Evolutionary conservation across 2,113 vertebrate genomes (phyloP), one percentile per base, ranked within the genome.

Genomic region (Callorhinus ursinus): DNA sequence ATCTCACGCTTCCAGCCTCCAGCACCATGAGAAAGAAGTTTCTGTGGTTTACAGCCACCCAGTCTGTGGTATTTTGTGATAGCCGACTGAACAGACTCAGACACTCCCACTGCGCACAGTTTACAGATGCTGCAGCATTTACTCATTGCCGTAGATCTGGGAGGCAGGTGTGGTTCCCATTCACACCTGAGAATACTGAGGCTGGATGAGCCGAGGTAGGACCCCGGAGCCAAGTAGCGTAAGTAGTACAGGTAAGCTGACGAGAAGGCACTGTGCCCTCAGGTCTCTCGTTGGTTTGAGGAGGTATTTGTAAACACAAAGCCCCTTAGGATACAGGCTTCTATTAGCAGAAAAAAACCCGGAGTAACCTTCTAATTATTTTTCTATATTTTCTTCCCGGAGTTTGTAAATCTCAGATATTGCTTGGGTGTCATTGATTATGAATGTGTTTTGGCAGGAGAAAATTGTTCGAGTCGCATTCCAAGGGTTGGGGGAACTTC

Each of bases 401-500:
- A 90, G 88, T 91, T 97, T 94, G 42, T 10, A 88, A 94, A 79
- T 91, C 59, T 76, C 33, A 36, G 49, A 49, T 77, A 46, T 19
- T 96, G 18, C n/a, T 76, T 28, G 51, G 63, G 39, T n/a, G 49
- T 88, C 71, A 93, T 92, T 80, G 76, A 92, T 67, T 86, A 84
- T 39, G 83, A 96, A 84, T 65, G 3, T 15, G 63, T 89, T 95
- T 85, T 88, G 87, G 96, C 80, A 97, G 39, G 42, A 96, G 80
- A 93, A 91, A 85, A 81, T 42, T 67, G 33, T 94, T 88, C 0
- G 4, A 96, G 65, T 42, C 0, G 4, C 96, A 97, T 97, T 97
- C 82, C 95, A 95, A 96, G 55, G 36, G 76, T n/a, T 83, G 69
- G 80, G 24, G 57, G 61, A 96, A 83, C 95, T 94, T 97, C 86